Evolutionary conservation across 1,140 invertebrate genomes (phyloP), one percentile per base, ranked within the genome.

Genomic region (Geopemphigus sp.): DNA sequence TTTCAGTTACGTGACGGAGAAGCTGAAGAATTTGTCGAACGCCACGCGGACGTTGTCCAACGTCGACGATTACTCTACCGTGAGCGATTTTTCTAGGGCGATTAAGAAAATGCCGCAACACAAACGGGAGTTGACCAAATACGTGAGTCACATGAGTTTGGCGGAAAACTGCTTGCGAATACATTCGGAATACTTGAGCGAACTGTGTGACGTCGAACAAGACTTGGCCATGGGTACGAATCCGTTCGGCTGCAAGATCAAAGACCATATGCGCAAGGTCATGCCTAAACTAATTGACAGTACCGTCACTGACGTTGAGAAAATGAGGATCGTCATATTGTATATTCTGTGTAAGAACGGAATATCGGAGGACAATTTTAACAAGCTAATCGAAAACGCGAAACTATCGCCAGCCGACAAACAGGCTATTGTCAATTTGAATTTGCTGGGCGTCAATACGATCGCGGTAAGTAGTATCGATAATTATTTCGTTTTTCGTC

Each of bases 41-140:
- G 96, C 94, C 12, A 98, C 98, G 86, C 89, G 95, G 82, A 94
- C 95, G 91, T 92, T 93, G 0, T 90, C 91, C 83, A 90, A 91
- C 83, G 73, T 56, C 14, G 91, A 92, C 66, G 96, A 98, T 85
- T 98, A 98, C 86, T 92, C 96, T 80, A 95, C 93, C 0, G 96
- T 99, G 91, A 91, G 96, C 76, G 98, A 99, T 87, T 86, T 99
- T 39, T 97, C 95, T 0, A 94, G 97, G 84, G 99, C 99, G 97
- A 98, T 99, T 83, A 99, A 99, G 88, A 99, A 99, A 86, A 99
- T 99, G 97, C 98, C 98, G 0, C 98, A 99, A 86, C 98, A 99
- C 86, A 98, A 99, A 85, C 99, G 99, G 86, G 98, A 99, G 86
- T 86, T 99, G 81, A 98, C 94, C 83, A 99, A 98, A 86, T 99